Base-by-base conservation (phyloP, 1,140 invertebrate species). In the Mesaphorura yosii region DNA sequence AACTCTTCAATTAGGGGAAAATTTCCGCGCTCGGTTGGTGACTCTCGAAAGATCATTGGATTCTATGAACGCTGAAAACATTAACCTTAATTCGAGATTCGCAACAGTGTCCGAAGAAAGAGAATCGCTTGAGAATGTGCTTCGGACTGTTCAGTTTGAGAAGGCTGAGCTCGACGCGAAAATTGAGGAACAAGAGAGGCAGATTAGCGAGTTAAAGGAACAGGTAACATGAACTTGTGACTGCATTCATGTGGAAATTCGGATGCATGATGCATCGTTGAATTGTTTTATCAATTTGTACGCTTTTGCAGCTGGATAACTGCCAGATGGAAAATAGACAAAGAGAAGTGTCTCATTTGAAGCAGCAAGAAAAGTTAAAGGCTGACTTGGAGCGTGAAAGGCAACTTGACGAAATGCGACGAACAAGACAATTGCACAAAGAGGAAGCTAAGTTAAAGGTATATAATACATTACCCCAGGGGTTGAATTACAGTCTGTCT, bases 31-130 rank as follows among this genome's bases (percentile, higher is more conserved):
- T 55, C 72, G 74, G 55, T 65, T 86, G 15, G 66, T 82, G 46
- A 71, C 75, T n/a, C 64, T 81, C 38, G 80, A 85, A 56, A 77
- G 80, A 57, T 82, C 84, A 55, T 76, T 78, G 50, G 64, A 79
- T 15, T 72, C 75, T 55, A 68, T 80, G 2, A 74, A 74, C 60
- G 76, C 78, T 50, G 81, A 86, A 66, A 77, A 79, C 62, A 70
- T 70, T 3, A 75, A 76, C 10, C 59, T 84, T 0, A 76, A 76
- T 59, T 75, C 75, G 1, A 72, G 76, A 25, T 71, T 81, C 44
- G 71, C 77, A 10, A 76, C 80, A 54, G 77, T 83, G 48, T 76
- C 76, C 53, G 69, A 69, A 49, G 75, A 72, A 60, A 70, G 73
- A 60, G 55, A 51, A 42, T 46, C 50, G 25, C 54, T 64, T 25